Percentiles rank a stretch among this genome's conserved stretches.
Evolutionary conservation across 2,113 vertebrate genomes (phyloP).

Genomic region (Menidia beryllina): DNA sequence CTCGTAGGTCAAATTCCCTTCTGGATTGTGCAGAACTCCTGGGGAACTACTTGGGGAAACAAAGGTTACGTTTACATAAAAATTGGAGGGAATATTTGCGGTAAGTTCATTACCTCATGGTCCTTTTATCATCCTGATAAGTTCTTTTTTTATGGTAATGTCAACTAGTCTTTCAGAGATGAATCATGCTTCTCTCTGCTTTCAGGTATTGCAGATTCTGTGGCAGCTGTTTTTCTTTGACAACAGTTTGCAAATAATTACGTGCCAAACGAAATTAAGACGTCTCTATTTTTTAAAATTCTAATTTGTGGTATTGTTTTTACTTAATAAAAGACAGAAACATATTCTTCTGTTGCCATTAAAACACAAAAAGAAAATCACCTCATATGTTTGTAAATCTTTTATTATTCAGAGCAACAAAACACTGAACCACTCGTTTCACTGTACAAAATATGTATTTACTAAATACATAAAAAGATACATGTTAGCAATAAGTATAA

Average conservation of each 20-base stretch:
- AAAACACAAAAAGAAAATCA: slow-evolving; percentile 59
- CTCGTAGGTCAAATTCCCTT: slow-evolving; percentile 85
- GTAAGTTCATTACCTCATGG: slow-evolving; percentile 75
- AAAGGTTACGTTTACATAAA: slow-evolving; percentile 89
- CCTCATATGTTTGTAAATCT: slow-evolving; percentile 36
- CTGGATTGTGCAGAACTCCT: slow-evolving; percentile 94
- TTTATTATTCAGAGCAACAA: slow-evolving; percentile 22
- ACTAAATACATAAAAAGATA: slow-evolving; percentile 54
- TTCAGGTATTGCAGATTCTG: slow-evolving; percentile 88
- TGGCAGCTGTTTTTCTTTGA: slow-evolving; percentile 87
- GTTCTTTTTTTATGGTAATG: not conserved
- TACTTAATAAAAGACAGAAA: too few species aligned
- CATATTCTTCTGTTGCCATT: slow-evolving; percentile 22
- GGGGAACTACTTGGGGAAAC: slow-evolving; percentile 90
- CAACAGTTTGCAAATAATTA: not conserved
- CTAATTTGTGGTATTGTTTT: slow-evolving; percentile 49
- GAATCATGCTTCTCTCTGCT: slow-evolving; percentile 22
- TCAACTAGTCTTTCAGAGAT: slow-evolving; percentile 8
- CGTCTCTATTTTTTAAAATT: slow-evolving; percentile 15
- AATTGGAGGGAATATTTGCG: slow-evolving; percentile 89
- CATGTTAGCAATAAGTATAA: slow-evolving; percentile 7
- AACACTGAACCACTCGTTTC: slow-evolving; percentile 7
- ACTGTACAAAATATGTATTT: slow-evolving; percentile 60
- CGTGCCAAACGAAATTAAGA: slow-evolving; percentile 36
- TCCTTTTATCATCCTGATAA: not conserved